Evolutionary conservation across 2,797 vertebrate genomes (phyloP).

Genomic region (Lagorchestes hirsutus): DNA sequence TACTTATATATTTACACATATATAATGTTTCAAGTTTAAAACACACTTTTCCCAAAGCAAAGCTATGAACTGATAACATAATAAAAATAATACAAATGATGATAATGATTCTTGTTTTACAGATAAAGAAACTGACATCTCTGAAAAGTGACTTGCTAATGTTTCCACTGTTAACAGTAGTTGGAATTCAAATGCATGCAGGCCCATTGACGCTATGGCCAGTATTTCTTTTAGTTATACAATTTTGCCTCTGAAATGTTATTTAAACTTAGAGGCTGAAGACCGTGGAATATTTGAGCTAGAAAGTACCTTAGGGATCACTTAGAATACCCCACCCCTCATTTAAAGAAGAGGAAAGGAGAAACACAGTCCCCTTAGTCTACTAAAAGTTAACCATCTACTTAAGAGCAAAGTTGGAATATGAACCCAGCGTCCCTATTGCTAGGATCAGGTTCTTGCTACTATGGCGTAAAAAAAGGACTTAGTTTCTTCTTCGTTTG

Average conservation of each 20-base stretch:
- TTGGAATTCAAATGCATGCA: neutral
- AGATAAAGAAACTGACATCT: neutral
- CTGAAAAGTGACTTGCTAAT: neutral
- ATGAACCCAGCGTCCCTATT: neutral
- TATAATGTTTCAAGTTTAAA: neutral
- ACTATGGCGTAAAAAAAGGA: neutral
- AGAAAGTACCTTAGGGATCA: neutral
- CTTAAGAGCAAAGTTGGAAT: neutral
- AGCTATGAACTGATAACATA: neutral
- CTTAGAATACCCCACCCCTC: neutral
- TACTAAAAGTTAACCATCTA: neutral
- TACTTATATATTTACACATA: neutral
- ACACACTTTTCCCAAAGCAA: neutral
- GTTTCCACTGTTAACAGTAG: neutral
- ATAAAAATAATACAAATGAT: neutral
- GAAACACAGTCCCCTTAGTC: neutral
- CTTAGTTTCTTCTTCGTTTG: neutral
- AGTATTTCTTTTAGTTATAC: neutral
- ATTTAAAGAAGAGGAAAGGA: neutral
- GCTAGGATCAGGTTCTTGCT: neutral
- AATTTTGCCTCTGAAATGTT: neutral
- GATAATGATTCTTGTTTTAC: neutral
- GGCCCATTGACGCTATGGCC: neutral
- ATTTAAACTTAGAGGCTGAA: neutral
- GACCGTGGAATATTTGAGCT: neutral